Conservation (phyloP, 2,888 invertebrate species). For the Eupeodes latifasciatus region DNA sequence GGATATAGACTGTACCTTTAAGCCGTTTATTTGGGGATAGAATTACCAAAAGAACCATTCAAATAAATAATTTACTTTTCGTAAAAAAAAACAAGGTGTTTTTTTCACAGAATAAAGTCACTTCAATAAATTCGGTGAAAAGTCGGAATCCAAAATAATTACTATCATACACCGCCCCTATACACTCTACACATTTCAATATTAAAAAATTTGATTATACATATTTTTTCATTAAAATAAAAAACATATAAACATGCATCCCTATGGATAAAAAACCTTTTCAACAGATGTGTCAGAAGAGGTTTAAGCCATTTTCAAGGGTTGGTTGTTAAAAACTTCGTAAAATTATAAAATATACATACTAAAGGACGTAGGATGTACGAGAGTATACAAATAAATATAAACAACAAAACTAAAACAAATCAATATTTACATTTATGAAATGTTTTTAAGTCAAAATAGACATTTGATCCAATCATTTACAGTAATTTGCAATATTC, state of each 20-base stretch:
- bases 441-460: not conserved
- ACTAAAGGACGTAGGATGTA: too few species aligned
- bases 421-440: slow-evolving; percentile 3
- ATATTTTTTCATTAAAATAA: not conserved
- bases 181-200: not conserved
- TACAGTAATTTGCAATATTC: slow-evolving; percentile 4
- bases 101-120: not conserved
- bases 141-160: not conserved
- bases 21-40: slow-evolving; percentile 5
- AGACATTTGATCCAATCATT: slow-evolving; percentile 14
- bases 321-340: not conserved
- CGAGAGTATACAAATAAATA: not conserved
- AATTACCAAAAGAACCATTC: slow-evolving; percentile 24
- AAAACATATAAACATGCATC: not conserved
- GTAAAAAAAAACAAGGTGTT: slow-evolving; percentile 2
- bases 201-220: slow-evolving; percentile 5
- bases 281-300: not conserved
- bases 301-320: not conserved
- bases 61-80: slow-evolving; percentile 20
- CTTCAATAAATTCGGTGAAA: not conserved
- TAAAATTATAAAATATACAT: not conserved
- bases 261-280: not conserved
- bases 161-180: too few species aligned
- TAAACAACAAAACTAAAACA: not conserved
- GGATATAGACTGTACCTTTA: not conserved